Base-by-base conservation (phyloP, 2,797 vertebrate species). In the Hippopotamyrus pictus region DNA sequence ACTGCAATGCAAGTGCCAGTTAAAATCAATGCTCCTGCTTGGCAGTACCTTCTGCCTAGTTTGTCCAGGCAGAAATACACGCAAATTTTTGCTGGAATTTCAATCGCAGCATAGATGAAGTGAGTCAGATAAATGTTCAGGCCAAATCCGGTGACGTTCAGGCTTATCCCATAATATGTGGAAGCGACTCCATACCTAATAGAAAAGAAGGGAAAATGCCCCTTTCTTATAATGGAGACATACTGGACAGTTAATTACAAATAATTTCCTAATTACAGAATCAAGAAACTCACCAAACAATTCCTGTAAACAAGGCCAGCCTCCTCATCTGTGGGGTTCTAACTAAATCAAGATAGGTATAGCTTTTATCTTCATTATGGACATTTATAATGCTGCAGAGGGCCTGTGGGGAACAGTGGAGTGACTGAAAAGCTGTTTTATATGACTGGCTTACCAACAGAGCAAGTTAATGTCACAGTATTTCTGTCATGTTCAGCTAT, bases 141-240 rank as follows among this genome's bases (percentile, higher is more conserved):
- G 8, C 97, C 97, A 86, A 98, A 97, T n/a, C 96, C 95, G 0
- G 93, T 95, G 90, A 98, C 92, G 82, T 97, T 97, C 91, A 98
- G 91, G 92, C 96, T 97, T 94, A 97, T 96, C 29, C 97, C 97
- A 0, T 98, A 98, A 62, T 98, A 98, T 0, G 97, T 97, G 37
- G 95, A 96, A n/a, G 98, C 95, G 2, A 97, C 95, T 0, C 97
- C 97, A 19, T 96, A 98, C 97, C 97, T 99, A 93, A 57, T 89
- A 33, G 12, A 91, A 51, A 79, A 5, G 41, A 11, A 12, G 29
- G 17, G n/a, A 69, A 50, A 19, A 41, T 41, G 51, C 7, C 54
- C 19, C 53, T 51, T 54, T 12, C 11, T 29, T 6, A 25, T 57
- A 41, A 86, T 33, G 17, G 19, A 54, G 17, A 59, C 29, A 25